Percentiles rank a stretch among this genome's conserved stretches.
phyloP scores from a whole-genome alignment of 2,113 vertebrate genomes.

The Hucho hucho region DNA sequence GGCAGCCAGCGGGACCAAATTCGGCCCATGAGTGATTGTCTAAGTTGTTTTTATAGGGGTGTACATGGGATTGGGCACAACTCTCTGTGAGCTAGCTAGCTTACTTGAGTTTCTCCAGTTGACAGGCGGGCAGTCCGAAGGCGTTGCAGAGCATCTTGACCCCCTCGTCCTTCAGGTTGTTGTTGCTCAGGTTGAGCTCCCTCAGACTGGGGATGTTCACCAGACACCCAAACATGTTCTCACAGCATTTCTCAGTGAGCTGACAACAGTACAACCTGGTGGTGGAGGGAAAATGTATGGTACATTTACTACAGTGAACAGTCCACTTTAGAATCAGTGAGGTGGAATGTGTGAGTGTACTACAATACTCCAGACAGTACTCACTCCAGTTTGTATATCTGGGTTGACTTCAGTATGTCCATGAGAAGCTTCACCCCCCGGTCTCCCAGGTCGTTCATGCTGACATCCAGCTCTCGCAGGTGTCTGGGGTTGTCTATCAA shows the following conservation, averaged over 20 bases:
- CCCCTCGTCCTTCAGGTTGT: conserved; percentile 28
- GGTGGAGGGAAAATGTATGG: background rate
- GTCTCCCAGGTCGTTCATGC: conserved; percentile 50
- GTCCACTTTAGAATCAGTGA: background rate
- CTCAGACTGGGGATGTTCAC: conserved; percentile 20
- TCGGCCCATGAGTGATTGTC: no score
- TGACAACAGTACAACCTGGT: conserved; percentile 55
- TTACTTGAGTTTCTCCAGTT: conserved; percentile 52
- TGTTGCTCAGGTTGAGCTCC: conserved; percentile 54
- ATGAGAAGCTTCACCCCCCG: conserved; percentile 34
- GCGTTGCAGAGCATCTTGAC: conserved; percentile 27
- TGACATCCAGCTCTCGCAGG: conserved; percentile 53
- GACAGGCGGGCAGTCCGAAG: conserved; percentile 25
- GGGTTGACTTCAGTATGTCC: conserved; percentile 11
- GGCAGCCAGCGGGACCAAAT: no score
- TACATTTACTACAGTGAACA: background rate
- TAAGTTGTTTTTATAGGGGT: no score
- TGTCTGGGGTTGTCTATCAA: conserved; percentile 36
- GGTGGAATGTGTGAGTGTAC: background rate
- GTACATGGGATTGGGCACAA: no score
- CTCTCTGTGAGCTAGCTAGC: background rate
- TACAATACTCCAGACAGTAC: conserved; percentile 1
- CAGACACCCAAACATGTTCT: conserved; percentile 23
- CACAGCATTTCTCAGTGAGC: conserved; percentile 26
- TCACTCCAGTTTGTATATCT: conserved; percentile 58